phyloP scores from a whole-genome alignment of 64 coral and sea anemone species.

The Actinia tenebrosa region DNA sequence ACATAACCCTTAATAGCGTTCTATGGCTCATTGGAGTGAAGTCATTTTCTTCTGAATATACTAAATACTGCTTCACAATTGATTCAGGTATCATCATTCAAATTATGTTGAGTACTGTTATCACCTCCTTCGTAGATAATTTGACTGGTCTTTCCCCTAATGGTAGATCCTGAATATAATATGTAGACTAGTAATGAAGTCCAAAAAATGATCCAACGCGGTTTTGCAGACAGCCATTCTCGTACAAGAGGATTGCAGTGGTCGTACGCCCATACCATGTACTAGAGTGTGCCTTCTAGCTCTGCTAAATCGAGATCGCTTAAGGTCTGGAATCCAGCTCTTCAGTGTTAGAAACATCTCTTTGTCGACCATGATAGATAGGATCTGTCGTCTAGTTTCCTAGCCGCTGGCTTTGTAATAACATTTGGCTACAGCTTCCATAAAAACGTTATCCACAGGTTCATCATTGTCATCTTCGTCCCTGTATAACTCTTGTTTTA shows the following conservation, averaged over 20 bases:
- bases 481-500: constrained; percentile 23
- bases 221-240: constrained; percentile 27
- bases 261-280: constrained; percentile 17
- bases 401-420: constrained; percentile 36
- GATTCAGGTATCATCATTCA: constrained; percentile 36
- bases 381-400: constrained; percentile 11
- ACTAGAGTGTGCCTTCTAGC: constrained; percentile 27
- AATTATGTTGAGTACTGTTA: constrained; percentile 27
- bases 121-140: constrained; percentile 22
- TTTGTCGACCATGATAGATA: constrained; percentile 5
- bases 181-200: constrained; percentile 40
- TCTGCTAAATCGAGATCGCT: constrained; percentile 18
- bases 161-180: constrained; percentile 40
- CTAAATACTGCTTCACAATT: constrained; percentile 31
- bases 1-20: background rate
- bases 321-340: constrained; percentile 31
- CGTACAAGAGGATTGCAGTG: constrained; percentile 18
- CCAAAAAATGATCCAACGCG: constrained; percentile 31
- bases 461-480: constrained; percentile 25
- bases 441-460: constrained; percentile 40
- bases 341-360: constrained; percentile 12
- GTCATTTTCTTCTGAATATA: constrained; percentile 24
- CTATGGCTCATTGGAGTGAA: constrained; percentile 12
- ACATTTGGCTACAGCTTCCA: constrained; percentile 51
- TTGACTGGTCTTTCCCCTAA: constrained; percentile 14